Base-by-base conservation (phyloP, 1,140 invertebrate genomes). In the Drosophila equinoxialis region DNA sequence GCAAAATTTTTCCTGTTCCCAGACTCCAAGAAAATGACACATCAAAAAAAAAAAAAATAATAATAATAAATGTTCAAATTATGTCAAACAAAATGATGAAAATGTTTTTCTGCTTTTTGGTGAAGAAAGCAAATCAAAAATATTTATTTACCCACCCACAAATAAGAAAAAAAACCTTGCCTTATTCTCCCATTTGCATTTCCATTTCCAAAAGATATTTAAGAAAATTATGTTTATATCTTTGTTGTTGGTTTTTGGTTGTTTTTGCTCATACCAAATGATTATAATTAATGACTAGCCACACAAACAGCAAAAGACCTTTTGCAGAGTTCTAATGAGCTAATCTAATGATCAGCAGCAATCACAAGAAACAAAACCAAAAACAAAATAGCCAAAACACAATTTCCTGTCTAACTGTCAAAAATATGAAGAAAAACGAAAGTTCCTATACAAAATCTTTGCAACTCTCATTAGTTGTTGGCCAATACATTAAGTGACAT, bases 261-360 rank as follows among this genome's bases (percentile, higher is more conserved):
- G 23, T 23, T 51, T 60, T 75, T 35, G 57, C 26, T 7, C 39
- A 48, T 68, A 65, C 63, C 51, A 45, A 69, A 33, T 26, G 54
- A 63, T 70, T 37, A 63, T 87, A 68, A 83, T 83, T 85, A 85
- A 85, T 85, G 83, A 70, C 58, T 65, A 10, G 45, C 45, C 45
- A 51, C 68, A 55, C 23, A 23, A 71, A 77, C 39, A 65, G 37
- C 37, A 39, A 39, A 39, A 39, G 37, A 42, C 63, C 57, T 59
- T 51, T 51, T 51, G 30, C 57, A 37, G 65, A 62, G 81, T 85
- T 85, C 81, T 85, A 84, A 84, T 85, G 81, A 84, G 85, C 81
- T 58, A 48, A 84, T 84, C 81, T 58, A 48, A 59, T 37, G 57
- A 59, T 59, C 58, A 30, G n/a, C 14, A 42, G n/a, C 74, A 41